Evolutionary conservation across 2,888 invertebrate genomes (phyloP), one percentile per base, ranked within the genome.

Genomic region (Metopia argyrocephala): DNA sequence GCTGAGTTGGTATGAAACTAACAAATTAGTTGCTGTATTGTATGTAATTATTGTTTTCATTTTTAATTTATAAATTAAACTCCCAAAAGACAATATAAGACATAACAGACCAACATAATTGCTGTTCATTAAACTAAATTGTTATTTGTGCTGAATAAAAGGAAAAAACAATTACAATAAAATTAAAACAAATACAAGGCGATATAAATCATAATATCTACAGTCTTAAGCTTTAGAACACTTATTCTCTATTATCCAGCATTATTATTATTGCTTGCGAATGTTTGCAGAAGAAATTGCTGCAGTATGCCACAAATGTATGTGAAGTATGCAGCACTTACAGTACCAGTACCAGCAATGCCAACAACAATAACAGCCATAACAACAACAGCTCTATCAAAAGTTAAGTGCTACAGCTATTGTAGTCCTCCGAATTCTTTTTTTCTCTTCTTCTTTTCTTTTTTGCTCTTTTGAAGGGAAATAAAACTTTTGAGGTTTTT

Each of bases 401-500:
- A 76, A 76, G 76, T 73, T 76, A 80, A 80, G 68, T 73, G 68
- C 46, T 57, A 31, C 9, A 76, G 52, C 62, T 64, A 59, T 73
- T 73, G 69, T 54, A 68, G 57, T 57, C 61, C 50, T 31, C n/a
- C 20, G 61, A 64, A 70, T 71, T 71, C 38, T 46, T 54, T 57
- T 61, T 65, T 46, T 21, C 6, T 46, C 12, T 78, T 54, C 25
- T n/a, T n/a, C n/a, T 23, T 18, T 68, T 3, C 45, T 52, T 21
- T 31, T 50, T 38, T 69, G 25, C 18, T 69, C 46, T 68, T 65
- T 21, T 38, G 6, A 5, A 5, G 28, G n/a, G n/a, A n/a, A n/a
- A n/a, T n/a, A 68, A 80, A 74, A 65, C 54, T 74, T 80, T 81
- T 81, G 81, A 65, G 81, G 78, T 75, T 76, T n/a, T n/a, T 75